Conservation (phyloP, 2,888 invertebrate species). For the Muschampia plurimacula region DNA sequence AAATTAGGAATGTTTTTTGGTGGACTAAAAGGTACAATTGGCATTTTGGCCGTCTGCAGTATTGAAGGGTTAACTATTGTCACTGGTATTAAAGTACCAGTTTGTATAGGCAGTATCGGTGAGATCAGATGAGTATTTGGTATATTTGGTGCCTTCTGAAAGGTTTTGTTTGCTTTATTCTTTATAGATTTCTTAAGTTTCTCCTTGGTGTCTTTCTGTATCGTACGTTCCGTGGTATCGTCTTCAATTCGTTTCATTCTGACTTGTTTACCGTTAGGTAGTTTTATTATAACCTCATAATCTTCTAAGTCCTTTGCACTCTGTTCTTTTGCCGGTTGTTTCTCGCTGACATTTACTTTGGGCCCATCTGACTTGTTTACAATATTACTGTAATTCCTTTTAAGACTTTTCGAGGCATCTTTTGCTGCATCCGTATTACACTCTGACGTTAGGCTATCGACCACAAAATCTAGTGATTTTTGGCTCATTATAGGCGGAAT, state of each 20-base stretch:
- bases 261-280: slow-evolving; percentile 71
- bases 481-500: slow-evolving; percentile 78
- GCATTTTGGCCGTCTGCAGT: slow-evolving; percentile 53
- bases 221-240: slow-evolving; percentile 44
- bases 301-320: slow-evolving; percentile 53
- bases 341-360: slow-evolving; percentile 12
- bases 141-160: slow-evolving; percentile 40
- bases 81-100: slow-evolving; percentile 67
- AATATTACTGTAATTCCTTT: slow-evolving; percentile 43
- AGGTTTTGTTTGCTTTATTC: slow-evolving; percentile 58
- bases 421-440: slow-evolving; percentile 54
- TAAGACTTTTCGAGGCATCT: slow-evolving; percentile 41
- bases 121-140: slow-evolving; percentile 48
- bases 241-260: slow-evolving; percentile 69
- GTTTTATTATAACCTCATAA: slow-evolving; percentile 73
- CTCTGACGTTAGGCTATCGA: slow-evolving; percentile 67
- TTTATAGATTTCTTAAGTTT: slow-evolving; percentile 64
- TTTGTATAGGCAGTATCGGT: slow-evolving; percentile 54
- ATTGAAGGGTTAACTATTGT: slow-evolving; percentile 46
- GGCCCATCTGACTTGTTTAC: slow-evolving; percentile 21
- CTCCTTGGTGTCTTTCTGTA: slow-evolving; percentile 58
- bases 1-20: slow-evolving; percentile 40
- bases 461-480: slow-evolving; percentile 75
- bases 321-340: slow-evolving; percentile 21
- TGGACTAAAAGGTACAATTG: slow-evolving; percentile 58